phyloP scores from a whole-genome alignment of 1,140 invertebrate genomes.

The Eriocheir sinensis region DNA sequence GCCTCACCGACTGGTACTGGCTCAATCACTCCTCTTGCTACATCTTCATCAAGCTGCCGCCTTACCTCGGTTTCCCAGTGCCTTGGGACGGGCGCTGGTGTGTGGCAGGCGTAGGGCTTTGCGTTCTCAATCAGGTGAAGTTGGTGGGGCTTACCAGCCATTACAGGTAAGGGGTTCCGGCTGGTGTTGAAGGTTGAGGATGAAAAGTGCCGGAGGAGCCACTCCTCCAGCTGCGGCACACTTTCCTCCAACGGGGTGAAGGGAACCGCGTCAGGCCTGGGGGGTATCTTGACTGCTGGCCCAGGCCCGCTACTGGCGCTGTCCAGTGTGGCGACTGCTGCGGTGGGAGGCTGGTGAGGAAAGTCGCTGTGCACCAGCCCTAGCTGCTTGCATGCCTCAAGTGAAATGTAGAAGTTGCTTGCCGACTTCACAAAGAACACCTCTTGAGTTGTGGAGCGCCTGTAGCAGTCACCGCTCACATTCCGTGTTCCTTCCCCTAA shows the following conservation, averaged over 20 bases:
- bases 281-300: too few relatives aligned
- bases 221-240: not conserved
- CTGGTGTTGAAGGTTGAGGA: not conserved
- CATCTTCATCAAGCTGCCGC: not conserved
- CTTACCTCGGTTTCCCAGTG: not conserved
- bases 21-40: not conserved
- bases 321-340: too few relatives aligned
- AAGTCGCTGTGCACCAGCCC: too few relatives aligned
- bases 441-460: too few relatives aligned
- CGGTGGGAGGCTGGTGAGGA: too few relatives aligned
- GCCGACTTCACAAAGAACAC: too few relatives aligned
- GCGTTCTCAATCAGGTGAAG: not conserved
- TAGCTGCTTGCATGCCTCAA: too few relatives aligned
- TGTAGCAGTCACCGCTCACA: too few relatives aligned
- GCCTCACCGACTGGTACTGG: not conserved
- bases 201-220: not conserved
- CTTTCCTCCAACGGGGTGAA: not conserved
- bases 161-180: not conserved
- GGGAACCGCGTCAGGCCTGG: too few relatives aligned
- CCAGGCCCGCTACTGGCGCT: too few relatives aligned
- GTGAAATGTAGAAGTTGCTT: too few relatives aligned
- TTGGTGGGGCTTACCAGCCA: not conserved
- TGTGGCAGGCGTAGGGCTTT: not conserved
- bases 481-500: too few relatives aligned
- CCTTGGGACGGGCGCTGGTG: not conserved